Base-by-base conservation (phyloP, 2,888 invertebrate genomes). In the Tinea semifulvella region DNA sequence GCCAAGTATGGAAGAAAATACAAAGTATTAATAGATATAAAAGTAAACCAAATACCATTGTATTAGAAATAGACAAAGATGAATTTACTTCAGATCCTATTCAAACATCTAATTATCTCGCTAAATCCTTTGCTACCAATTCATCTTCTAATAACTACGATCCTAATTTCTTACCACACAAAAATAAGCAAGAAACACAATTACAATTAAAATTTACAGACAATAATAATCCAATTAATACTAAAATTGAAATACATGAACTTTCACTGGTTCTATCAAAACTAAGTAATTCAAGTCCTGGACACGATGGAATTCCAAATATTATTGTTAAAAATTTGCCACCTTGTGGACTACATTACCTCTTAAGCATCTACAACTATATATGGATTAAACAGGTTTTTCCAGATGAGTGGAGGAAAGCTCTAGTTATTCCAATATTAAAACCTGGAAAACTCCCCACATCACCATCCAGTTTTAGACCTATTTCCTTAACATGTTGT, bases 381-480 rank as follows among this genome's bases (percentile, higher is more conserved):
- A 38, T 38, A 17, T 38, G 38, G 45, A 39, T 2, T 6, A 45
- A 43, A 1, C 49, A 52, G 16, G 43, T 47, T n/a, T 52, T 50
- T 31, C 50, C 52, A 8, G 46, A 46, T 28, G 20, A 19, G 3
- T 52, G 50, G 52, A 44, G 22, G 42, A 46, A 49, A 38, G 50
- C 52, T n/a, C 7, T 49, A 16, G 49, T 52, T 1, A 20, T 50
- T 5, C 52, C 52, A 20, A 49, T 52, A 25, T 28, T 47, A 39
- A 52, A 50, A 47, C 49, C 49, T 20, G 48, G 47, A 6, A 50
- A 48, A 45, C 25, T 44, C 7, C 25, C 46, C 2, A 46, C 16
- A 11, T 35, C 13, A n/a, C 11, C 17, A 31, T 17, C 44, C 8
- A 52, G 42, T 31, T 50, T 47, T 45, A 48, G 50, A 35, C 49